Percentiles rank a stretch among this genome's conserved stretches.
Conservation (phyloP, 2,113 vertebrate species). For the Heteronetta atricapilla region DNA sequence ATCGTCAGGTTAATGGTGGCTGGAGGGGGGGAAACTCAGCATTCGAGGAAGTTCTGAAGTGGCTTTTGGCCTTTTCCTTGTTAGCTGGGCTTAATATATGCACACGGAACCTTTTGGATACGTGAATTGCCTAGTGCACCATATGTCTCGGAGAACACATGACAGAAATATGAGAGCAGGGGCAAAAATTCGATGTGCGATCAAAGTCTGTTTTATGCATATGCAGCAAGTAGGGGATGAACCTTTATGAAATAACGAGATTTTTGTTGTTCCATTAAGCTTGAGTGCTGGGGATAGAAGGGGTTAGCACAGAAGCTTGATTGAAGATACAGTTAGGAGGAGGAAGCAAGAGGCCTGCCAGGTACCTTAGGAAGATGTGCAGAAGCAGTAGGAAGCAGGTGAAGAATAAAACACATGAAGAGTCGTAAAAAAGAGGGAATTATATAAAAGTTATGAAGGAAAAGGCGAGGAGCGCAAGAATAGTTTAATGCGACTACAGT, state of each 20-base stretch:
- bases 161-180: background rate
- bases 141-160: background rate
- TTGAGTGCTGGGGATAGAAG: background rate
- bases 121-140: background rate
- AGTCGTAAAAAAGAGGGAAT: background rate
- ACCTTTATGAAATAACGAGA: background rate
- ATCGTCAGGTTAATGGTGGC: background rate
- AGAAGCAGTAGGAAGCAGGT: background rate
- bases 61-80: constrained; percentile 3
- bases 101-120: background rate
- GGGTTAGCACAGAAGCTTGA: background rate
- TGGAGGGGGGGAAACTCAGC: background rate
- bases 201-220: background rate
- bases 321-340: background rate
- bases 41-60: background rate
- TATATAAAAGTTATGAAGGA: constrained; percentile 24
- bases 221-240: background rate
- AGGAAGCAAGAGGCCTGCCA: background rate
- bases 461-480: background rate
- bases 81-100: background rate
- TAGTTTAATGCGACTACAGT: background rate
- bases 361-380: background rate
- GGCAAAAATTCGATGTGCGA: background rate
- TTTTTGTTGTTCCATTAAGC: background rate
- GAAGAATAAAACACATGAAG: background rate